Percentiles rank a stretch among this genome's conserved stretches.
Evolutionary conservation across 2,797 vertebrate species (phyloP).

Genomic region (Eurystomus glaucurus): DNA sequence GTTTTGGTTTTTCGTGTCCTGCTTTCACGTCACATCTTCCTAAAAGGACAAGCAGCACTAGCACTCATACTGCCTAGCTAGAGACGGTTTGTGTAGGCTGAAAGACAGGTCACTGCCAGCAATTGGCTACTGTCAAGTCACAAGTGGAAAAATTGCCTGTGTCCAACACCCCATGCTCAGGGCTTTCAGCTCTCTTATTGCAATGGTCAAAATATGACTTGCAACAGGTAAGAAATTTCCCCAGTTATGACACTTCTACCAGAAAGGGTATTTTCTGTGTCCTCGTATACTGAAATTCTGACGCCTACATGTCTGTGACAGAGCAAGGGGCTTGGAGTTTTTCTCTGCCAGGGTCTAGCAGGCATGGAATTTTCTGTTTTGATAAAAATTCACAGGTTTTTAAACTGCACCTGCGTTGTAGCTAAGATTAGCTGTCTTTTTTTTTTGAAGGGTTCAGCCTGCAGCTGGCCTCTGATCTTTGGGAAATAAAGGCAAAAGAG

Average conservation of each 20-base stretch:
- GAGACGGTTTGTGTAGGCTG: background rate
- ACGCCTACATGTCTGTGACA: background rate
- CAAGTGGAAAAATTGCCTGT: background rate
- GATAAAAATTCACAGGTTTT: background rate
- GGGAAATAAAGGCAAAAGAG: background rate
- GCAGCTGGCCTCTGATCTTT: background rate
- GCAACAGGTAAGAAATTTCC: background rate
- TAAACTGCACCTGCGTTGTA: background rate
- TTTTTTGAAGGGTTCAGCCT: background rate
- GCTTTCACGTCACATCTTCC: background rate
- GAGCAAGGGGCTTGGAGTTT: fast-evolving
- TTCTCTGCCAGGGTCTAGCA: fast-evolving
- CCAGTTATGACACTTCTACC: fast-evolving
- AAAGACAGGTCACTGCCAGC: background rate
- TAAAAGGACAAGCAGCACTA: background rate
- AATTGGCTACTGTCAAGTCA: background rate
- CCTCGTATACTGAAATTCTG: background rate
- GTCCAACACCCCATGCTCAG: background rate
- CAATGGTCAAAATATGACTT: background rate
- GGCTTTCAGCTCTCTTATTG: background rate
- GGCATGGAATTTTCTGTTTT: background rate
- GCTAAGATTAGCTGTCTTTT: background rate
- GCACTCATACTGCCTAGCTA: background rate
- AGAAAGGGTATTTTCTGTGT: background rate
- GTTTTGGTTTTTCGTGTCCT: background rate